These are phyloP conservation scores for Icerya purchasi DNA, from an alignment of 2,888 invertebrate species.

Conservation along the genomic window DNA sequence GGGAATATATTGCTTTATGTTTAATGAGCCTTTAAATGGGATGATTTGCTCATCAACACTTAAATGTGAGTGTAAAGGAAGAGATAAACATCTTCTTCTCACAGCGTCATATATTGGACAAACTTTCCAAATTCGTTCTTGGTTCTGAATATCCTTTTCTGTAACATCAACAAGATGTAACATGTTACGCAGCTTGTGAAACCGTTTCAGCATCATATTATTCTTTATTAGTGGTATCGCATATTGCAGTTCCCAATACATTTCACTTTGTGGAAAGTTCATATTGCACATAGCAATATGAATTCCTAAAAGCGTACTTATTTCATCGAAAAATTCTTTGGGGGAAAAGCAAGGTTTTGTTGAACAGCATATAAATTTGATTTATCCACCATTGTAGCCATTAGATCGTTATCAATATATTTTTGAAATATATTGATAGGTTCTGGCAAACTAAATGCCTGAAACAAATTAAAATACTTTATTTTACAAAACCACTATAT, in stretches of 20 bases:
- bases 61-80: slow-evolving; percentile 12
- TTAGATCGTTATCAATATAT: slow-evolving; percentile 2
- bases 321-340: not conserved
- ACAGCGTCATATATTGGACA: slow-evolving; percentile 17
- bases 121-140: slow-evolving; percentile 18
- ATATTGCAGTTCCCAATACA: not conserved
- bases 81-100: slow-evolving; percentile 14
- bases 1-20: not conserved
- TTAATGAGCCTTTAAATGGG: not conserved
- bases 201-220: not conserved
- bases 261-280: not conserved
- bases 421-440: slow-evolving; percentile 2
- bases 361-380: too few species aligned
- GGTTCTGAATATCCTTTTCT: slow-evolving; percentile 6
- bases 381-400: not conserved
- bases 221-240: not conserved
- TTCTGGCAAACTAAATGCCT: not conserved
- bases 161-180: slow-evolving; percentile 6
- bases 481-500: not conserved
- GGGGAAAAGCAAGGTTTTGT: not conserved
- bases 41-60: not conserved
- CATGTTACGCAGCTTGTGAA: not conserved
- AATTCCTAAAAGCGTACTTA: slow-evolving; percentile 1
- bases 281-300: slow-evolving; percentile 3
- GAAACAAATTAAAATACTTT: not conserved